These are phyloP conservation scores for Girardia tigrina DNA, from an alignment of 2,888 invertebrate species.

Conservation along the genomic window DNA sequence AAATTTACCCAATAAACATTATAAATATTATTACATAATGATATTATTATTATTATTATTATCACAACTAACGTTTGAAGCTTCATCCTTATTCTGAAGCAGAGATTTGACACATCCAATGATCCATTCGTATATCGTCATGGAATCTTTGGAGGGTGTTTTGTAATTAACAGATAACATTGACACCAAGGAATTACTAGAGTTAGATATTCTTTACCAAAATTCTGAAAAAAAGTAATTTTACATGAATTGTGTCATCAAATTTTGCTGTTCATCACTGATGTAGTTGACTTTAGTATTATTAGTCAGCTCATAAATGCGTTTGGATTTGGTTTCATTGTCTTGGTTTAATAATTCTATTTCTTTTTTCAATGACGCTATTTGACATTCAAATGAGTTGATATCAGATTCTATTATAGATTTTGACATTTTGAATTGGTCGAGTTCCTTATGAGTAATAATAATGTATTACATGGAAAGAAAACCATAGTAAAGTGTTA, in stretches of 20 bases:
- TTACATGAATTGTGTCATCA: not conserved
- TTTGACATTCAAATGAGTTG: conserved; percentile 4
- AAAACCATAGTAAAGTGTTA: not conserved
- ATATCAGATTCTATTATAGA: not conserved
- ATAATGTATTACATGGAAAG: not conserved
- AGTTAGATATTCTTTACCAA: not conserved
- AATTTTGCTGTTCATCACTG: not conserved
- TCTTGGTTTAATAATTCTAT: not conserved
- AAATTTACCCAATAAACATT: too few species aligned
- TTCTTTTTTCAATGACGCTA: not conserved
- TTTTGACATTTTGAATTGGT: conserved; percentile 9
- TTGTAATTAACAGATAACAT: not conserved
- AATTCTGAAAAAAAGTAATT: not conserved
- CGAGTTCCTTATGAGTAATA: not conserved
- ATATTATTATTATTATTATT: too few species aligned
- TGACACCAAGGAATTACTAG: not conserved
- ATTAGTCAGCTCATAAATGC: not conserved
- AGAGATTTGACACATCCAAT: conserved; percentile 1
- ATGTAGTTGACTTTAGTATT: not conserved
- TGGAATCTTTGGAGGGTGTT: not conserved
- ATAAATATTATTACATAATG: too few species aligned
- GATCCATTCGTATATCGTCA: not conserved
- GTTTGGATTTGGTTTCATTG: not conserved
- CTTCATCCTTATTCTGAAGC: not conserved
- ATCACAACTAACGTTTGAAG: not conserved